Base-by-base conservation (phyloP, 1,140 invertebrate genomes). In the Brachionus sp. region DNA sequence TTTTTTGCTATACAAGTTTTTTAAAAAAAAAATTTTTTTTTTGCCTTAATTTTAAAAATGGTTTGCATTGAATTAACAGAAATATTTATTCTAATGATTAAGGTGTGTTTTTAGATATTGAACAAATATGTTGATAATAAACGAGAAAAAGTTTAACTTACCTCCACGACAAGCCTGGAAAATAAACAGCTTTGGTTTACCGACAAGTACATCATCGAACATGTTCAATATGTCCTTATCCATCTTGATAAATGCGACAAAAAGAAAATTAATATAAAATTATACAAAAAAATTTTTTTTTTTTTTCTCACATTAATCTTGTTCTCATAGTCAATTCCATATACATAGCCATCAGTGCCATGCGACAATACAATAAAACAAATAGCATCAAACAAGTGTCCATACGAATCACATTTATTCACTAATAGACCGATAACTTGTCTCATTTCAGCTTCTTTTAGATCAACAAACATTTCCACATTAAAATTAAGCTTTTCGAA, bases 341-440 rank as follows among this genome's bases (percentile, higher is more conserved):
- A 96, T 13, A 98, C 88, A 84, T 93, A 91, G 10, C 94, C 94
- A 82, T 94, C 89, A 86, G 96, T 94, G 23, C 96, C 96, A 88
- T 98, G 96, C 84, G 93, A 93, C 44, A 98, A 89, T 42, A 98
- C 93, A 50, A 93, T 87, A 84, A 87, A 86, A 3, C 84, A 84
- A 84, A 89, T 87, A 77, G 86, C 87, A 84, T 89, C 88, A 66
- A 70, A 85, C 23, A 37, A 68, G 29, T 44, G n/a, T 23, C 23
- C 16, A 42, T 66, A 35, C 16, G 13, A 13, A 12, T 82, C 80
- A 16, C 39, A 46, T 68, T 66, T 46, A 4, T 66, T 46, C 29
- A 50, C 80, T 3, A 82, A 37, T 25, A 50, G 25, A 50, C 86
- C 82, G 85, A 95, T 90, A 77, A 92, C 90, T 84, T 91, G 90